Base-by-base conservation (phyloP, 1,140 invertebrate species). In the Listronotus bonariensis region DNA sequence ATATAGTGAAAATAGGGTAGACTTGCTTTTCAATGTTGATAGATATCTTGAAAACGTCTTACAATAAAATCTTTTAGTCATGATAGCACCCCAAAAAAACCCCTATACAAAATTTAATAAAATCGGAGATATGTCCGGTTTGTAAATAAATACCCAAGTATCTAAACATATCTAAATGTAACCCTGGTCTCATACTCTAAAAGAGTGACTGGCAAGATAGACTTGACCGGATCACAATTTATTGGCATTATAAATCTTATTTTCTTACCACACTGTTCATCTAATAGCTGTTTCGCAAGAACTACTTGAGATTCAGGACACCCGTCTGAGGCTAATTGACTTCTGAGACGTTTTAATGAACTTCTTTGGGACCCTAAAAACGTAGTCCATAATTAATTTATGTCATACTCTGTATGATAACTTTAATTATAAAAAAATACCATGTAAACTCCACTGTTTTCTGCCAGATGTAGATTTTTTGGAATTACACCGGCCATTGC, bases 221-320 rank as follows among this genome's bases (percentile, higher is more conserved):
- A 3, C 2, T 5, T 26, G 20, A 26, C 20, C 5, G 20, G 20
- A 26, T 26, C 5, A 1, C 5, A 5, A 26, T 26, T 26, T 26
- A 26, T 26, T 26, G 20, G 20, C 5, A 5, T 26, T 26, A 26
- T 26, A 26, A 5, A 26, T 26, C 20, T 5, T 12, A 41, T 43
- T n/a, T 53, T 68, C 49, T 74, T 82, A 89, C 88, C 88, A 78
- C 84, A 86, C 79, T 82, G 80, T 77, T 89, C 87, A 68, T 89
- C 84, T 58, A 92, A 80, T 12, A 92, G 77, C 71, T 88, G 85
- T 76, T 91, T 91, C 12, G 89, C 91, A 38, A 92, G 79, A 41
- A 90, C 86, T 43, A 92, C 86, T 80, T 92, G 91, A 45, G 89
- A 90, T 73, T 91, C 90, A 1, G 89, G 87, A 80, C 89, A 92